These are phyloP conservation scores for Callocephalon fimbriatum DNA, from an alignment of 2,113 vertebrate species.

Conservation along the genomic window DNA sequence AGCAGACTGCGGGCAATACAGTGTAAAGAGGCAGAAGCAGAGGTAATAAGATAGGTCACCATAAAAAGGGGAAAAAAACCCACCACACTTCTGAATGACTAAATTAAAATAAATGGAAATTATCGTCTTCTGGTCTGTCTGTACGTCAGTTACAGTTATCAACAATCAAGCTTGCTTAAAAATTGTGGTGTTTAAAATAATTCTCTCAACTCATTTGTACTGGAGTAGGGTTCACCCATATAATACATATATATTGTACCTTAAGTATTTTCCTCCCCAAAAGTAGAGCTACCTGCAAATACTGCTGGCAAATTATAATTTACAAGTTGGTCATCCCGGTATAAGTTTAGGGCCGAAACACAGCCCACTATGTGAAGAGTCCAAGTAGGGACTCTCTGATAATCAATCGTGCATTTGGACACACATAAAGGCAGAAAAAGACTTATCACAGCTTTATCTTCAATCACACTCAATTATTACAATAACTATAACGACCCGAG, in stretches of 20 bases:
- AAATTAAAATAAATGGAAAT: not conserved
- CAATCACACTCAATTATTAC: not conserved
- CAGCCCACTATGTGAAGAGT: not conserved
- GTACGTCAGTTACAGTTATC: not conserved
- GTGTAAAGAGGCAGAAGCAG: not conserved
- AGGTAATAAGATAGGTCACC: not conserved
- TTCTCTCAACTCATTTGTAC: not conserved
- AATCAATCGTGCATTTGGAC: not conserved
- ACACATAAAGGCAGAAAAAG: not conserved
- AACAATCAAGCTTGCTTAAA: not conserved
- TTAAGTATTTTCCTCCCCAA: not conserved
- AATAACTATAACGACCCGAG: not conserved
- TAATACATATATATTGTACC: rapidly evolving
- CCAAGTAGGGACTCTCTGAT: not conserved
- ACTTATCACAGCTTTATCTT: not conserved
- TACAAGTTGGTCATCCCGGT: not conserved
- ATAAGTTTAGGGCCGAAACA: not conserved
- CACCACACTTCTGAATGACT: not conserved
- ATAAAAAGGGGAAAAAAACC: rapidly evolving
- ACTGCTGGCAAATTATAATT: not conserved
- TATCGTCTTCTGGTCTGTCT: not conserved
- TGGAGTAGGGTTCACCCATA: not conserved
- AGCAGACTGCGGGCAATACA: not conserved
- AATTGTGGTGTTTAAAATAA: not conserved
- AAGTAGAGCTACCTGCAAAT: not conserved